Evolutionary conservation across 2,797 vertebrate species (phyloP).

Genomic region (Spinibarbus caldwelli): DNA sequence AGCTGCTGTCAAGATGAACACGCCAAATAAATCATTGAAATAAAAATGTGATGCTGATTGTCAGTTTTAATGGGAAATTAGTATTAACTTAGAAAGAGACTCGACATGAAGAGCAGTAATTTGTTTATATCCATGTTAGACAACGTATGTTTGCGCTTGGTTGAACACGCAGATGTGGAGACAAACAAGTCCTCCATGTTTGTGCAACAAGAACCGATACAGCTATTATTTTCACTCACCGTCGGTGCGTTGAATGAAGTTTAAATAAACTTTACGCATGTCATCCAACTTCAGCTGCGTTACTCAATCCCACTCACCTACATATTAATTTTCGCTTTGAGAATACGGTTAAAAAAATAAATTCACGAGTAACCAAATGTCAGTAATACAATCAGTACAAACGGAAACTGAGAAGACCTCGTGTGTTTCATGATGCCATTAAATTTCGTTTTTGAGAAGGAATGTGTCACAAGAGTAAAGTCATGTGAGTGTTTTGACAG

Average conservation of each 20-base stretch:
- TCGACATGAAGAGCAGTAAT: neutral
- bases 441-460: slow-evolving; percentile 54
- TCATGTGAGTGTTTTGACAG: slow-evolving; percentile 77
- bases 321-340: neutral
- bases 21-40: neutral
- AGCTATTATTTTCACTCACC: neutral
- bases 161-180: neutral
- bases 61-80: neutral
- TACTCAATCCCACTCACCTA: neutral
- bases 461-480: slow-evolving; percentile 79
- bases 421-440: neutral
- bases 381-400: neutral
- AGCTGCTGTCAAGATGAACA: neutral
- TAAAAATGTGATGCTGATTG: too few species aligned
- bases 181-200: neutral
- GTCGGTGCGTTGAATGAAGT: neutral
- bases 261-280: neutral
- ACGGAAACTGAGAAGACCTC: neutral
- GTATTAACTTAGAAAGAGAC: neutral
- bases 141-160: too few species aligned
- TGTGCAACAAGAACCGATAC: neutral
- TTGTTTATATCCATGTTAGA: too few species aligned
- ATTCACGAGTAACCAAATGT: neutral
- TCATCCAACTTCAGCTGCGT: neutral
- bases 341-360: fast-evolving